These are phyloP conservation scores for Pyxicephalus adspersus DNA, from an alignment of 2,113 vertebrate genomes.

Conservation along the genomic window DNA sequence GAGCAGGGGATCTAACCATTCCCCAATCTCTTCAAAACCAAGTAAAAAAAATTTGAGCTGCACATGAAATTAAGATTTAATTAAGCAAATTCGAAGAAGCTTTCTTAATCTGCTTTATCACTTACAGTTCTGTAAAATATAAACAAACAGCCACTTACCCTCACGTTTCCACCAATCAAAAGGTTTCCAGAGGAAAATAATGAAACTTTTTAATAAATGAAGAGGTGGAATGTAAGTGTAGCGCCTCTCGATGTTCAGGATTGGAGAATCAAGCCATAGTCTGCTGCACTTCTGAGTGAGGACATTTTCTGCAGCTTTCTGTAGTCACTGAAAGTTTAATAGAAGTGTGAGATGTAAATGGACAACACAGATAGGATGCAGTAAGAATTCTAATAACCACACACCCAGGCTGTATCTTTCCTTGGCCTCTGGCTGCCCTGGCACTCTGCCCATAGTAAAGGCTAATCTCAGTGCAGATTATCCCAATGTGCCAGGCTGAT, in stretches of 20 bases:
- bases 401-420: no score
- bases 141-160: background rate
- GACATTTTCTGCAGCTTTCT: background rate
- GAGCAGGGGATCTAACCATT: no score
- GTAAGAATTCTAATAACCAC: no score
- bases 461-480: slow-evolving; percentile 12
- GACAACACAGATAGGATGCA: no score
- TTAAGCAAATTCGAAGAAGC: no score
- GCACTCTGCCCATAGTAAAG: background rate
- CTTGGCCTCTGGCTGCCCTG: background rate
- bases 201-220: background rate
- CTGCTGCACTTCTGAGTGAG: background rate
- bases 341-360: background rate
- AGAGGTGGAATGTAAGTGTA: background rate
- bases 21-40: no score
- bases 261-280: background rate
- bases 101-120: no score
- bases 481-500: background rate
- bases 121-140: no score
- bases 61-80: no score
- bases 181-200: background rate
- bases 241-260: background rate
- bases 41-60: no score
- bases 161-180: background rate
- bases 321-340: background rate